Evolutionary conservation across 2,113 vertebrate genomes (phyloP), one percentile per base, ranked within the genome.

Genomic region (Meleagris gallopavo): DNA sequence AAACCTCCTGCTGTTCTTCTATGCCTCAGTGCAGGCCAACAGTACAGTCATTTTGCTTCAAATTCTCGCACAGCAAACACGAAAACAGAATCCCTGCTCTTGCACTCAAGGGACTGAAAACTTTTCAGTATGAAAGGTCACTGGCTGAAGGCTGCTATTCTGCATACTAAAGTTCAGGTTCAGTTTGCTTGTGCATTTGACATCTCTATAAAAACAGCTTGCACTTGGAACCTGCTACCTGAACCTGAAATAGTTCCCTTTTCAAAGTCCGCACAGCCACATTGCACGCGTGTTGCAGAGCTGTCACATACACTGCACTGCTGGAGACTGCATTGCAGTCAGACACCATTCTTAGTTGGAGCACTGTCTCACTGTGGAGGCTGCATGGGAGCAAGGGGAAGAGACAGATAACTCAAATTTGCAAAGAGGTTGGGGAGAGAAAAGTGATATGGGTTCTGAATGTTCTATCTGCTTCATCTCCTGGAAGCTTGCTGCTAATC

Each of bases 1-100:
- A 86, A 91, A 30, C 6, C 24, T 92, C 91, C 94, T 67, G 83
- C 90, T 86, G 88, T 83, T 95, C 85, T 93, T 71, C 77, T 43
- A 81, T 78, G 55, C 52, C n/a, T 89, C 73, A 4, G 1, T 14
- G 54, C 18, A 89, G 83, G 92, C 83, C 70, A 91, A 61, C 8
- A 90, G 73, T 34, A 94, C 55, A 88, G 94, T 96, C 41, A 36
- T 85, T 94, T 38, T 36, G 34, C 60, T 94, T 81, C 16, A 78
- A 74, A 76, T 58, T 88, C 50, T 94, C 87, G 74, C 90, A 94
- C 8, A 45, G 72, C 46, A 76, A 77, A 83, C 14, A 85, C 27
- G 22, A 46, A 79, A 80, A 93, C 90, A 95, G 65, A 83, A 90
- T 69, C 19, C 12, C 34, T 11, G 14, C 24, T 77, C 70, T 55